Percentiles rank a stretch among this genome's conserved stretches.
These are phyloP conservation scores for Illadopsis cleaveri DNA, from an alignment of 2,113 vertebrate genomes.

Conservation along the genomic window DNA sequence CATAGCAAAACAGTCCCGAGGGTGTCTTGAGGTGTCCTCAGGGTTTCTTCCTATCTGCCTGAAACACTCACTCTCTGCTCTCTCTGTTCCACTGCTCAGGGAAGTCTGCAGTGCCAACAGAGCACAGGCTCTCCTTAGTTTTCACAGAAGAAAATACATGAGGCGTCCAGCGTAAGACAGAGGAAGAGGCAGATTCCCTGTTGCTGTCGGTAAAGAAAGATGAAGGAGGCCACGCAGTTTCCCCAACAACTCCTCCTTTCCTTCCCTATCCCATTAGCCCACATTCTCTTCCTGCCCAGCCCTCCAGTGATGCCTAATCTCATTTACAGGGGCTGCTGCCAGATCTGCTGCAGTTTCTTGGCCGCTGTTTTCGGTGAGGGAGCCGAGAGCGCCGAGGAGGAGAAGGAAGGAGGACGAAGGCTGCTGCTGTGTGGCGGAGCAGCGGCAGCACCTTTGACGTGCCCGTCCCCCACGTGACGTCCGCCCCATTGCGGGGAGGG, in stretches of 20 bases:
- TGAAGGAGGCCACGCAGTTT: neutral
- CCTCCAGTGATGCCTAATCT: constrained; percentile 18
- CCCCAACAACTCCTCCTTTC: neutral
- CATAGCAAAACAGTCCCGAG: neutral
- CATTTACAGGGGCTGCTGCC: neutral
- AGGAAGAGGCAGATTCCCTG: neutral
- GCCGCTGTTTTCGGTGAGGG: neutral
- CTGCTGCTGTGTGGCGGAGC: constrained; percentile 13
- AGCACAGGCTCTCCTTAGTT: neutral
- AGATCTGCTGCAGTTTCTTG: constrained; percentile 18
- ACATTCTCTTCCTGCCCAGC: constrained; percentile 25
- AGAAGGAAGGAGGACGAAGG: neutral
- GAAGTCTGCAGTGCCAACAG: neutral
- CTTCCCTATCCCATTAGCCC: constrained; percentile 16
- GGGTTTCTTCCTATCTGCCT: neutral
- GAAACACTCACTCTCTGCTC: neutral
- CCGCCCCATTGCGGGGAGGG: constrained; percentile 59
- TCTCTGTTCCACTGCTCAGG: neutral
- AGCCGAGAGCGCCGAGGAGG: neutral
- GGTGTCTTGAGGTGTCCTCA: neutral
- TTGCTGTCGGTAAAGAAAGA: neutral
- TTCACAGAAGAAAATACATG: neutral
- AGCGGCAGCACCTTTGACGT: constrained; percentile 66
- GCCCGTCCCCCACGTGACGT: constrained; percentile 68
- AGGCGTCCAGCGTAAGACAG: neutral